Evolutionary conservation across 2,888 invertebrate species (phyloP).

Genomic region (Subacronicta megacephala): DNA sequence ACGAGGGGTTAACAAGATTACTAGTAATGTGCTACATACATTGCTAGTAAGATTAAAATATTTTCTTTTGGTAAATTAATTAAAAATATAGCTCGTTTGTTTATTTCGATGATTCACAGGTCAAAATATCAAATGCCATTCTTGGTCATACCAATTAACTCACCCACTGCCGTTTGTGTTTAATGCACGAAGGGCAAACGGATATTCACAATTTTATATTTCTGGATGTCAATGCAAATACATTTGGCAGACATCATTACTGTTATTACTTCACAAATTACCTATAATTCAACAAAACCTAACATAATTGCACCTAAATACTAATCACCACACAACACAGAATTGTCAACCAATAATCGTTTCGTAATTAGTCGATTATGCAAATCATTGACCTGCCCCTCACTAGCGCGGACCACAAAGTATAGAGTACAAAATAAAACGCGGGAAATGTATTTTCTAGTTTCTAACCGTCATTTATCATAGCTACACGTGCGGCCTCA

Average conservation of each 20-base stretch:
- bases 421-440: conserved; percentile 38
- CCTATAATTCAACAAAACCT: not conserved
- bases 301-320: conserved; percentile 13
- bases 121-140: no score
- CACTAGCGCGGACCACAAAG: conserved; percentile 38
- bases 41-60: no score
- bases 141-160: no score
- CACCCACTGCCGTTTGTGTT: no score
- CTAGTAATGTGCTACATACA: no score
- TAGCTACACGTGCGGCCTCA: conserved; percentile 44
- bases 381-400: conserved; percentile 42
- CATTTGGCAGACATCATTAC: not conserved
- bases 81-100: no score
- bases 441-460: conserved; percentile 52
- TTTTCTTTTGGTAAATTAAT: no score
- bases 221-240: not conserved
- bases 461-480: conserved; percentile 59
- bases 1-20: no score
- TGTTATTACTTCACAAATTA: not conserved
- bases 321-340: conserved; percentile 12
- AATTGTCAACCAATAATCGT: conserved; percentile 27
- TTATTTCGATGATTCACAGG: no score
- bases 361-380: conserved; percentile 52
- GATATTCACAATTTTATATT: no score
- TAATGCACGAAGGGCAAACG: no score